Percentiles rank a stretch among this genome's conserved stretches.
These are phyloP conservation scores for Luperina nickerlii DNA, from an alignment of 2,888 invertebrate genomes.

Conservation along the genomic window DNA sequence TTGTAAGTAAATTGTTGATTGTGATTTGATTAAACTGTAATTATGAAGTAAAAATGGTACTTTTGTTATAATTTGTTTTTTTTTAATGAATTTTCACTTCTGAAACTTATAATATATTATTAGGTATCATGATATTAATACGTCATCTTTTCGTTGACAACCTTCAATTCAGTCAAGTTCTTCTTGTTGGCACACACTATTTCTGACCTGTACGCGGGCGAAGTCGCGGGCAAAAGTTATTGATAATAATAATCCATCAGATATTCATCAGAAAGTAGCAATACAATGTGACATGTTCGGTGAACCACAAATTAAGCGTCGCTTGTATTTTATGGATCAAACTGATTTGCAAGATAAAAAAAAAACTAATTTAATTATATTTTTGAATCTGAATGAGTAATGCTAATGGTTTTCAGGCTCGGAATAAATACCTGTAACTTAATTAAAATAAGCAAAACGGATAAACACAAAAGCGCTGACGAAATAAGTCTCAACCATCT, in stretches of 20 bases:
- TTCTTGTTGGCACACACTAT: too few species aligned
- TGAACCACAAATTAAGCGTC: neutral
- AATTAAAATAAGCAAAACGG: too few species aligned
- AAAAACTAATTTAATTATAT: neutral
- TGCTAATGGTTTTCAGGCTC: neutral
- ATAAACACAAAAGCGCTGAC: neutral
- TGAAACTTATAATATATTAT: too few species aligned
- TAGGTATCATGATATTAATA: neutral
- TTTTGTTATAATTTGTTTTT: too few species aligned
- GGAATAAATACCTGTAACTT: neutral
- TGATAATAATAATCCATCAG: neutral
- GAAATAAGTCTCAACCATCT: conserved; percentile 4
- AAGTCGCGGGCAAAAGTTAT: too few species aligned
- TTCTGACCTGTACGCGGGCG: too few species aligned
- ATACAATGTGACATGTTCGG: neutral
- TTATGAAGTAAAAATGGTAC: too few species aligned
- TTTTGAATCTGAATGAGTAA: neutral
- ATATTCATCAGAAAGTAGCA: neutral
- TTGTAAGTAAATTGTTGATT: too few species aligned
- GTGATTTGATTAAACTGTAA: too few species aligned
- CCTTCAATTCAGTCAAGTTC: neutral
- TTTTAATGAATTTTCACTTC: too few species aligned
- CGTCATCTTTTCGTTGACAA: conserved; percentile 15
- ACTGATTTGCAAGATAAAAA: neutral
- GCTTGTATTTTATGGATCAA: neutral